phyloP scores from a whole-genome alignment of 2,888 invertebrate genomes.

The Rotaria macrura region DNA sequence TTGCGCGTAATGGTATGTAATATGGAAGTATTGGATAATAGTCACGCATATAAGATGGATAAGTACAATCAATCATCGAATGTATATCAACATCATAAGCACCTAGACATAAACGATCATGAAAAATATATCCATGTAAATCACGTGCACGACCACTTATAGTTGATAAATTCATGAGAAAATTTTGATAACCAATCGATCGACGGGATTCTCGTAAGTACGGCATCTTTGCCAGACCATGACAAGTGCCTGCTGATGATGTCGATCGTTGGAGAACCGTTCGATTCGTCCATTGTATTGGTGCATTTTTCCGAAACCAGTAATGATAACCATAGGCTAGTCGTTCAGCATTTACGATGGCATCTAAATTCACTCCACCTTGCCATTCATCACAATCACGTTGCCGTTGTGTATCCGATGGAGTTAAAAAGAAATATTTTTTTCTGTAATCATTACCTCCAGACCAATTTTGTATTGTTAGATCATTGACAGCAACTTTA shows the following conservation, averaged over 20 bases:
- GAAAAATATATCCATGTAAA: not conserved
- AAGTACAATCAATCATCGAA: constrained; percentile 28
- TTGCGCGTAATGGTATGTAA: constrained; percentile 35
- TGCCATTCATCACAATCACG: constrained; percentile 29
- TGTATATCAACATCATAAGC: constrained; percentile 35
- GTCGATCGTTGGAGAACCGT: too few relatives aligned
- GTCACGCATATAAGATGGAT: constrained; percentile 35
- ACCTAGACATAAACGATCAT: constrained; percentile 28
- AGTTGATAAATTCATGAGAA: constrained; percentile 33
- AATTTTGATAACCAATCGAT: constrained; percentile 35
- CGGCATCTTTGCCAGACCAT: constrained; percentile 34
- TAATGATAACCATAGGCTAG: constrained; percentile 34
- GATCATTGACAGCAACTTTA: constrained; percentile 26
- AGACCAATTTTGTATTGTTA: constrained; percentile 36
- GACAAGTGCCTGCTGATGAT: constrained; percentile 28
- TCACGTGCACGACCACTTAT: not conserved
- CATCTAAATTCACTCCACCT: constrained; percentile 34
- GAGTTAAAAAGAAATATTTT: constrained; percentile 30
- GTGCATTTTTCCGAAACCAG: constrained; percentile 31
- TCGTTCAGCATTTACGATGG: constrained; percentile 31
- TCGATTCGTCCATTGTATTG: not conserved
- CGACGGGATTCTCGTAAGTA: constrained; percentile 35
- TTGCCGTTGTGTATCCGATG: constrained; percentile 25
- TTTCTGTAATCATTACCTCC: constrained; percentile 35
- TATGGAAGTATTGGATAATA: constrained; percentile 31